Conservation (phyloP, 2,888 invertebrate genomes). For the Cheiracanthium punctorium region DNA sequence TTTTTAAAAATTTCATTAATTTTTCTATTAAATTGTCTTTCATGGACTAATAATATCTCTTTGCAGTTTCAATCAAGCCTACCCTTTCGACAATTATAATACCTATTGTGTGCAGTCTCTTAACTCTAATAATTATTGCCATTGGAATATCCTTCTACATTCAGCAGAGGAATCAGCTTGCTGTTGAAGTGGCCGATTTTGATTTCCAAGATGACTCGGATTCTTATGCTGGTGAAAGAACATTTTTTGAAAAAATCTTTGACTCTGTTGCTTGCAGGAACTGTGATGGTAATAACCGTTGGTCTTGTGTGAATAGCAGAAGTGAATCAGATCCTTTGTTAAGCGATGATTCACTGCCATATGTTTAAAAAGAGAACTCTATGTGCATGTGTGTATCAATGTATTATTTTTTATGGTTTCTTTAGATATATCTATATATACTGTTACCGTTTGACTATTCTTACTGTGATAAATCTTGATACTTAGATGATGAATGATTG, state of each 20-base stretch:
- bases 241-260: slow-evolving; percentile 86
- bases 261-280: slow-evolving; percentile 81
- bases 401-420: no score
- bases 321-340: slow-evolving; percentile 44
- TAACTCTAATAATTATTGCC: slow-evolving; percentile 88
- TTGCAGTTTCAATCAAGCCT: slow-evolving; percentile 84
- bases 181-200: slow-evolving; percentile 82
- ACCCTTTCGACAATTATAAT: slow-evolving; percentile 92
- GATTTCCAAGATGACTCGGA: slow-evolving; percentile 83
- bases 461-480: background rate
- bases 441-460: background rate
- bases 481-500: background rate
- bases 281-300: background rate
- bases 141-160: slow-evolving; percentile 92
- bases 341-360: background rate
- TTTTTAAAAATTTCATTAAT: no score
- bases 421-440: background rate
- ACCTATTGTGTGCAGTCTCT: slow-evolving; percentile 87
- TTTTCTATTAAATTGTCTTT: no score
- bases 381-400: background rate
- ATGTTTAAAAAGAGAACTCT: background rate
- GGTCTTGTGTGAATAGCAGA: slow-evolving; percentile 17
- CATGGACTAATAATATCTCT: slow-evolving; percentile 27
- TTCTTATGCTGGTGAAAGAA: slow-evolving; percentile 79
- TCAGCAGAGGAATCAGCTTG: slow-evolving; percentile 86